Percentiles rank a stretch among this genome's conserved stretches.
These are phyloP conservation scores for Saguinus imperator DNA, from an alignment of 2,113 vertebrate genomes.

Conservation along the genomic window DNA sequence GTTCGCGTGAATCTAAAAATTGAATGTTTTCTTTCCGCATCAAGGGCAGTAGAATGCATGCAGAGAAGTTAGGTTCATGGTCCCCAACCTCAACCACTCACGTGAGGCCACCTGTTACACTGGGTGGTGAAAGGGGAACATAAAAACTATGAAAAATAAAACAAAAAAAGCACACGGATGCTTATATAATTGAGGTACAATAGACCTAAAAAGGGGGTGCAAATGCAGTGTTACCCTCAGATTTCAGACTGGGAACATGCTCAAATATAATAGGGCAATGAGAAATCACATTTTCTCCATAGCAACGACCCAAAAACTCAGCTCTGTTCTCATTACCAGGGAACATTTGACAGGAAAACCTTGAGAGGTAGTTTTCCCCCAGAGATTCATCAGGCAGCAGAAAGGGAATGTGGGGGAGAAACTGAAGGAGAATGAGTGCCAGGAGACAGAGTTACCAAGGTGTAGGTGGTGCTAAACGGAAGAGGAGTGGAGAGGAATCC, in stretches of 20 bases:
- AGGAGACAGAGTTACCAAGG: neutral
- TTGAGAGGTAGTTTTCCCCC: neutral
- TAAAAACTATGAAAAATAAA: neutral
- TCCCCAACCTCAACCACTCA: neutral
- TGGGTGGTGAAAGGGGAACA: neutral
- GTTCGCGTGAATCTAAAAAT: neutral
- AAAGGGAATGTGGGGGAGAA: neutral
- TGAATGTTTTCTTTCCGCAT: neutral
- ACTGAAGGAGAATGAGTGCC: neutral
- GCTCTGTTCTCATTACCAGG: neutral
- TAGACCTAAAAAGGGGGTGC: neutral
- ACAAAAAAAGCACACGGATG: neutral
- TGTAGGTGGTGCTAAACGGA: neutral
- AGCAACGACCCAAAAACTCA: constrained; percentile 46
- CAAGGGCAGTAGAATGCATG: too few species aligned
- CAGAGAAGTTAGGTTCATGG: neutral
- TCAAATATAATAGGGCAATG: neutral
- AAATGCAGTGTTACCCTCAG: neutral
- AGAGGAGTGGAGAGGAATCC: neutral
- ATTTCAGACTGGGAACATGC: neutral
- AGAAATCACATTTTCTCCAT: constrained; percentile 40
- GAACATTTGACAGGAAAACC: constrained; percentile 24
- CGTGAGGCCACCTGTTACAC: neutral
- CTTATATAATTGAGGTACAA: neutral
- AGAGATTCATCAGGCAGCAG: neutral